These are phyloP conservation scores for Trachelus stipa DNA, from an alignment of 2,888 invertebrate genomes.

Conservation along the genomic window DNA sequence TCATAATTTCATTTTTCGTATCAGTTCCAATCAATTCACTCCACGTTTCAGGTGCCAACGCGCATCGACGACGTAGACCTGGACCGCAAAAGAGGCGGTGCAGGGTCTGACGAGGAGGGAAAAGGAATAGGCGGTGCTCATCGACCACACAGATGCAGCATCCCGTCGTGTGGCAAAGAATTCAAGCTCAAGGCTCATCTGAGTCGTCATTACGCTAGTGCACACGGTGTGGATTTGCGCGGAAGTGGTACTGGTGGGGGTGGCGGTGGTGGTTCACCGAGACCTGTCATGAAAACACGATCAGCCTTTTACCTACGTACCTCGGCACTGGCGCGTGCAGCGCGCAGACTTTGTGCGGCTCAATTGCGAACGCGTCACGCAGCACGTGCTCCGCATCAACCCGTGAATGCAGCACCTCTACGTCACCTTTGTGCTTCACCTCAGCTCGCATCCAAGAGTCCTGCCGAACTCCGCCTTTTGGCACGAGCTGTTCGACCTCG, in stretches of 20 bases:
- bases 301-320: slow-evolving; percentile 96
- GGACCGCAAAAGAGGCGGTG: slow-evolving; percentile 60
- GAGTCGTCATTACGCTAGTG: slow-evolving; percentile 92
- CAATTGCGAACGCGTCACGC: slow-evolving; percentile 86
- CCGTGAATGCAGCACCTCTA: slow-evolving; percentile 62
- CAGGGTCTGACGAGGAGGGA: slow-evolving; percentile 63
- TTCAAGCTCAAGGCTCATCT: slow-evolving; percentile 96
- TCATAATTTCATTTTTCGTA: background rate
- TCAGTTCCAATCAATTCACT: background rate
- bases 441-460: slow-evolving; percentile 56
- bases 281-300: slow-evolving; percentile 97
- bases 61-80: slow-evolving; percentile 61
- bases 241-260: slow-evolving; percentile 47
- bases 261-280: slow-evolving; percentile 72
- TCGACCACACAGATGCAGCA: slow-evolving; percentile 89
- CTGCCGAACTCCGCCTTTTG: slow-evolving; percentile 56
- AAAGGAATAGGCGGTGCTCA: slow-evolving; percentile 74
- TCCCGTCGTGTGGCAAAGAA: slow-evolving; percentile 93
- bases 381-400: slow-evolving; percentile 84
- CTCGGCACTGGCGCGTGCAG: slow-evolving; percentile 89
- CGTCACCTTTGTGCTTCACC: slow-evolving; percentile 64
- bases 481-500: slow-evolving; percentile 60
- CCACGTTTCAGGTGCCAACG: slow-evolving; percentile 53
- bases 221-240: slow-evolving; percentile 77
- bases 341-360: slow-evolving; percentile 86